phyloP scores from a whole-genome alignment of 2,888 invertebrate species.

The Apantesis nais region DNA sequence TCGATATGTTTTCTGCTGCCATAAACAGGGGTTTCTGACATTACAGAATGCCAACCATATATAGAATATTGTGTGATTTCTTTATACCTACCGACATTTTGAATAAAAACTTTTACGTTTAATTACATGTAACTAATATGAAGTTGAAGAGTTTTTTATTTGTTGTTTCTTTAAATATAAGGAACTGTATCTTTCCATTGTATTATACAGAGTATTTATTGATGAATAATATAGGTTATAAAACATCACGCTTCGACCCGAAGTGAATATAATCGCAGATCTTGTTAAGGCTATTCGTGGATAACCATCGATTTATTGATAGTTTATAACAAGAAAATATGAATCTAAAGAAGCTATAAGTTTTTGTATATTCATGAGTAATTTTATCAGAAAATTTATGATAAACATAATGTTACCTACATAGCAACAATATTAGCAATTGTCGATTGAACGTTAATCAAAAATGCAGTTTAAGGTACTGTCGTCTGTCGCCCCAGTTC shows the following conservation, averaged over 20 bases:
- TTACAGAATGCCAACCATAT: too few species aligned
- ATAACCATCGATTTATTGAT: neutral
- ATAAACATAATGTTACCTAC: neutral
- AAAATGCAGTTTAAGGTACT: slow-evolving; percentile 37
- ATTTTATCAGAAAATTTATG: neutral
- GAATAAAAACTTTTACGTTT: neutral
- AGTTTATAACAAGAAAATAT: too few species aligned
- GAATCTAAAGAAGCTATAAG: neutral
- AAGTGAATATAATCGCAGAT: neutral
- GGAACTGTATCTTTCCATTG: too few species aligned
- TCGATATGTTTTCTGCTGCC: too few species aligned
- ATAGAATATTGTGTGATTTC: too few species aligned
- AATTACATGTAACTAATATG: too few species aligned
- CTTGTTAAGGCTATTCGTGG: neutral
- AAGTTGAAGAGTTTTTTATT: too few species aligned
- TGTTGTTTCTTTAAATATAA: too few species aligned
- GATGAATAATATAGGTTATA: neutral
- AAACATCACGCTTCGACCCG: neutral
- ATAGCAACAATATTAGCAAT: slow-evolving; percentile 19
- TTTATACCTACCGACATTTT: too few species aligned
- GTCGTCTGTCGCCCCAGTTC: slow-evolving; percentile 38
- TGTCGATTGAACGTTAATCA: slow-evolving; percentile 37
- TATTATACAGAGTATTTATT: neutral
- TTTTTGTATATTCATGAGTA: neutral
- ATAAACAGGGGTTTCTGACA: too few species aligned